phyloP scores from a whole-genome alignment of 1,140 invertebrate genomes.

The Druon quercuslanigerum region DNA sequence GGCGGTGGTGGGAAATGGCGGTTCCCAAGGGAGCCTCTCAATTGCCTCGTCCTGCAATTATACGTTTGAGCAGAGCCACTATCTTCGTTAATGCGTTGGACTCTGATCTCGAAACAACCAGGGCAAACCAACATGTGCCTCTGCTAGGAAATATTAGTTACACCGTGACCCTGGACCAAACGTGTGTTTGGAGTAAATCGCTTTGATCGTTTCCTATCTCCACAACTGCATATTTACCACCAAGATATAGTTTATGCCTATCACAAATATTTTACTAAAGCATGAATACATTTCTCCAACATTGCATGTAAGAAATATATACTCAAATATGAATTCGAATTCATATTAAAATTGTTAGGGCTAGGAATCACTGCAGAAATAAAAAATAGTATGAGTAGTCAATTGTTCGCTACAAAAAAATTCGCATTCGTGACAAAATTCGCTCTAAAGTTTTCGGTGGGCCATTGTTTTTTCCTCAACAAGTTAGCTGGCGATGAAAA shows the following conservation, averaged over 20 bases:
- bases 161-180: constrained; percentile 51
- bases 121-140: constrained; percentile 48
- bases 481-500: too few relatives aligned
- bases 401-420: too few relatives aligned
- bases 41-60: constrained; percentile 73
- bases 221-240: constrained; percentile 42
- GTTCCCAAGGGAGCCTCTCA: constrained; percentile 68
- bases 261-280: background rate
- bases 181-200: constrained; percentile 49
- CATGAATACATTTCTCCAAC: background rate
- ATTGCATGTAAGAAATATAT: too few relatives aligned
- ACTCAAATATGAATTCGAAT: too few relatives aligned
- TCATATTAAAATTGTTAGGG: too few relatives aligned
- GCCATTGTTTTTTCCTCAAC: too few relatives aligned
- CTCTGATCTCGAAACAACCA: constrained; percentile 59
- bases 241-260: constrained; percentile 40
- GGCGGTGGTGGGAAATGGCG: constrained; percentile 55
- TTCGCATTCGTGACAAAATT: too few relatives aligned
- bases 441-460: too few relatives aligned
- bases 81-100: constrained; percentile 72
- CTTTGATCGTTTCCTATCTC: constrained; percentile 54
- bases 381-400: too few relatives aligned
- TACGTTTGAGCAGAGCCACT: constrained; percentile 72
- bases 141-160: constrained; percentile 61
- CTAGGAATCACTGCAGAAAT: too few relatives aligned